Percentiles rank a stretch among this genome's conserved stretches.
phyloP scores from a whole-genome alignment of 2,113 vertebrate species.

The Syrrhaptes paradoxus region DNA sequence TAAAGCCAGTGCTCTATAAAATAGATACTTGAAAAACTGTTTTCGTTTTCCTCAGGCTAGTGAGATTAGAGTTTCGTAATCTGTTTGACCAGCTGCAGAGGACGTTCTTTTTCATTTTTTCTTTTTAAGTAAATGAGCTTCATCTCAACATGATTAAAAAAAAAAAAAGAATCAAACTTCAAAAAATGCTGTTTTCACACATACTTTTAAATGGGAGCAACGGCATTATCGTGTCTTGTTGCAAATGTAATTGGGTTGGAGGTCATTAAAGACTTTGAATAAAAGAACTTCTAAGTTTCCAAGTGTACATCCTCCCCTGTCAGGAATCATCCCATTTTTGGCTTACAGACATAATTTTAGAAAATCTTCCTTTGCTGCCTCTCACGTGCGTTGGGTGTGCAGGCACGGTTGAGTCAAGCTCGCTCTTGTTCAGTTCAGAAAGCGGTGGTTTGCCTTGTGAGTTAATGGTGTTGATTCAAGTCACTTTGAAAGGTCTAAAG shows the following conservation, averaged over 20 bases:
- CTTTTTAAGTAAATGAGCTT: constrained; percentile 64
- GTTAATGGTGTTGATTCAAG: constrained; percentile 16
- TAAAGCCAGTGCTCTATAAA: constrained; percentile 34
- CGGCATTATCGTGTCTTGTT: constrained; percentile 13
- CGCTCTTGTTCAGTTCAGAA: constrained; percentile 29
- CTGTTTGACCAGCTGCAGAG: constrained; percentile 72
- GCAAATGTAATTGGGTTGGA: constrained; percentile 29
- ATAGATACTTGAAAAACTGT: constrained; percentile 57
- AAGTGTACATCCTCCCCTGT: constrained; percentile 1
- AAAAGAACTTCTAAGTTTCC: constrained; percentile 41
- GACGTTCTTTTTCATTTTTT: constrained; percentile 47
- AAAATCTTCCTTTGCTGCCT: constrained; percentile 2
- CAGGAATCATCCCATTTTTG: constrained; percentile 21
- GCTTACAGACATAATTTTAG: constrained; percentile 29
- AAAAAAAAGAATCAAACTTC: background rate
- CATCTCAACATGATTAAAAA: constrained; percentile 49
- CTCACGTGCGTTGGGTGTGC: background rate
- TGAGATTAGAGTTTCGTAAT: constrained; percentile 65
- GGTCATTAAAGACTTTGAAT: constrained; percentile 49
- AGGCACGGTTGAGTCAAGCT: constrained; percentile 9
- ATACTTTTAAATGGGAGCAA: constrained; percentile 4
- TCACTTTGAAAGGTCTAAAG: constrained; percentile 50
- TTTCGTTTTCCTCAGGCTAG: constrained; percentile 57
- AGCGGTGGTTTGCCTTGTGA: background rate
- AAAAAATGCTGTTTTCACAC: constrained; percentile 45